A percentile compares a stretch with the other conserved stretches of the same genome.
Conservation (phyloP, 2,797 vertebrate species). For the Hirundo rustica region DNA sequence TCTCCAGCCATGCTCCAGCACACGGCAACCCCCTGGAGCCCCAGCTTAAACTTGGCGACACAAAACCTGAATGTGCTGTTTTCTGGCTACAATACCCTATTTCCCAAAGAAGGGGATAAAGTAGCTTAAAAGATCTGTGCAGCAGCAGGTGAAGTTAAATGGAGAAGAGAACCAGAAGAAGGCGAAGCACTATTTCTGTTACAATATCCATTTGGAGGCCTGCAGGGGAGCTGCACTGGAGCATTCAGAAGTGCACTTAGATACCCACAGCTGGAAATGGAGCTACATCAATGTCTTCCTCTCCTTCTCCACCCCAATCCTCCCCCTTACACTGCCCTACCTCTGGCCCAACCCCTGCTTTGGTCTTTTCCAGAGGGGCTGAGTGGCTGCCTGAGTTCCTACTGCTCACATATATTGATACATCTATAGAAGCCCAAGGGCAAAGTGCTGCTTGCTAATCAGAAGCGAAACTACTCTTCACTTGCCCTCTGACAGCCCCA, state of each 20-base stretch:
- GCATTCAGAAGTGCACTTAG: background rate
- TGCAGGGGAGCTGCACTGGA: background rate
- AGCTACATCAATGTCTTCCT: background rate
- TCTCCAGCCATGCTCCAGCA: background rate
- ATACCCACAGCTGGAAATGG: background rate
- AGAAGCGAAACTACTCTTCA: background rate
- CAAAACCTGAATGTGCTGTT: background rate
- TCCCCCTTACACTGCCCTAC: background rate
- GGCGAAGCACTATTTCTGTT: background rate
- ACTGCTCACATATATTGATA: background rate
- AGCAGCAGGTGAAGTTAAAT: background rate
- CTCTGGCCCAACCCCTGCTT: background rate
- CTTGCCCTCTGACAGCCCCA: background rate
- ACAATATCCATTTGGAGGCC: background rate
- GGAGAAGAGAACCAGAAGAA: background rate
- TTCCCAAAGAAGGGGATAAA: background rate
- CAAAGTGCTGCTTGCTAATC: background rate
- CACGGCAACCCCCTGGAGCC: fast-evolving
- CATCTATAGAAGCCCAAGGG: background rate
- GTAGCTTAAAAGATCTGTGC: background rate
- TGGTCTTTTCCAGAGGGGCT: background rate
- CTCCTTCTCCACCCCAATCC: background rate
- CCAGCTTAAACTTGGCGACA: background rate
- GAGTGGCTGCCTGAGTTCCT: background rate
- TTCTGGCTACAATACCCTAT: background rate